Evolutionary conservation across 2,113 vertebrate species (phyloP).

Genomic region (Dryoscopus gambensis): DNA sequence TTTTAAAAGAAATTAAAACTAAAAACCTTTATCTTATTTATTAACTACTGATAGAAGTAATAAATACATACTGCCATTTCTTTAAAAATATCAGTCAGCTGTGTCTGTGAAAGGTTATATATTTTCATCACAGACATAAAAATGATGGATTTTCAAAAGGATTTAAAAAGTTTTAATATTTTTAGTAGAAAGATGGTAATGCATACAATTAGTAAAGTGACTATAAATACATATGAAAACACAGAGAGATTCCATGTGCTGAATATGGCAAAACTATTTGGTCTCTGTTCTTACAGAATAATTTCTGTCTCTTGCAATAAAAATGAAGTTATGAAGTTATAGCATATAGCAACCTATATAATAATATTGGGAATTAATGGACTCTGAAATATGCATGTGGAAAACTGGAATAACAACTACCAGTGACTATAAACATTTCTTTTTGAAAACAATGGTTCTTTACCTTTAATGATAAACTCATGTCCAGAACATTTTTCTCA

Average conservation of each 20-base stretch:
- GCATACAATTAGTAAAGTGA: not conserved
- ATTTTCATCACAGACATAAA: not conserved
- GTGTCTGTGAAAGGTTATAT: not conserved
- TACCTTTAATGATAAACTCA: not conserved
- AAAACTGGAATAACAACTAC: not conserved
- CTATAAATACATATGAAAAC: not conserved
- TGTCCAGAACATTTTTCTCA: not conserved
- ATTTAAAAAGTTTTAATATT: not conserved
- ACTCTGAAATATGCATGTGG: not conserved
- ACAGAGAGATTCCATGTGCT: not conserved
- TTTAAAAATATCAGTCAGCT: not conserved
- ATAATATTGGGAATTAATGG: not conserved
- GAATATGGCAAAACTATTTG: not conserved
- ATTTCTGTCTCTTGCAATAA: not conserved
- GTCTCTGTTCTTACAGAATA: not conserved
- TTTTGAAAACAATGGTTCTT: not conserved
- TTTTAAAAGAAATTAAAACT: slow-evolving; percentile 47
- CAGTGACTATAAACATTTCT: not conserved
- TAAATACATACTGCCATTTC: not conserved
- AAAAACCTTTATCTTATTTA: slow-evolving; percentile 6
- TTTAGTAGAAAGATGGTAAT: not conserved
- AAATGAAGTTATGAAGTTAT: not conserved
- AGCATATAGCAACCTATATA: not conserved
- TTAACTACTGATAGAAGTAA: not conserved
- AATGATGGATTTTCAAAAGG: not conserved